A percentile compares a stretch with the other conserved stretches of the same genome.
Evolutionary conservation across 2,797 vertebrate genomes (phyloP).

Genomic region (Poeciliopsis turneri): DNA sequence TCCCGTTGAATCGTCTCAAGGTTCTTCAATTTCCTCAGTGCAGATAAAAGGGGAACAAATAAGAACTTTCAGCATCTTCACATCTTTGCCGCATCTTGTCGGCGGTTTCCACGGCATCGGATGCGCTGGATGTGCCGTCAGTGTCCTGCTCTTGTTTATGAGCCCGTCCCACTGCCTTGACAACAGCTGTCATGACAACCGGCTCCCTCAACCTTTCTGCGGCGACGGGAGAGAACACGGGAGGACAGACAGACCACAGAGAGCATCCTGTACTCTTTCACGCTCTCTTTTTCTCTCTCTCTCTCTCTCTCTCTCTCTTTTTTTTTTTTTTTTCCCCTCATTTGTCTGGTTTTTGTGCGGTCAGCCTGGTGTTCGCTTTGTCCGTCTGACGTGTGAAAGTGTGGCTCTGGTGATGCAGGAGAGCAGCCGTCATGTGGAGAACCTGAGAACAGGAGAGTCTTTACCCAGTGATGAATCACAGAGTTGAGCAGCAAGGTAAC

Average conservation of each 20-base stretch:
- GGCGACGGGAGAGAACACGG: constrained; percentile 26
- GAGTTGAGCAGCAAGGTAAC: not conserved
- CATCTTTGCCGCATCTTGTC: constrained; percentile 14
- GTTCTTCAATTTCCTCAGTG: not conserved
- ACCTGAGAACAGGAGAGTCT: constrained; percentile 15
- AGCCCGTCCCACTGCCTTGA: constrained; percentile 69
- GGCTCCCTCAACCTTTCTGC: constrained; percentile 63
- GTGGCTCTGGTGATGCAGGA: constrained; percentile 13
- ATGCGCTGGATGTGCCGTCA: not conserved
- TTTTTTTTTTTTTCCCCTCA: not conserved
- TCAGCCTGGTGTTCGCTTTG: not conserved
- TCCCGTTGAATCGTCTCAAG: no score
- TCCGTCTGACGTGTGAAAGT: not conserved
- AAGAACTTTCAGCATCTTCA: constrained; percentile 6
- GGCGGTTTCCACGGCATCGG: constrained; percentile 29
- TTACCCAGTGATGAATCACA: not conserved
- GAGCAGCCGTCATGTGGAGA: constrained; percentile 41
- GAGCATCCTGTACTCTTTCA: constrained; percentile 43
- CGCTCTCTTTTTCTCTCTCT: not conserved
- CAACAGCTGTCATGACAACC: constrained; percentile 75
- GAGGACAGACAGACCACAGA: constrained; percentile 53
- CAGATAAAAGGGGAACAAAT: not conserved
- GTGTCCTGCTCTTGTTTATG: constrained; percentile 65
- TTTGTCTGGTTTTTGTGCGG: not conserved
- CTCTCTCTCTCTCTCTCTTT: not conserved